Evolutionary conservation across 1,140 invertebrate species (phyloP).

Genomic region (Orchesella cincta): DNA sequence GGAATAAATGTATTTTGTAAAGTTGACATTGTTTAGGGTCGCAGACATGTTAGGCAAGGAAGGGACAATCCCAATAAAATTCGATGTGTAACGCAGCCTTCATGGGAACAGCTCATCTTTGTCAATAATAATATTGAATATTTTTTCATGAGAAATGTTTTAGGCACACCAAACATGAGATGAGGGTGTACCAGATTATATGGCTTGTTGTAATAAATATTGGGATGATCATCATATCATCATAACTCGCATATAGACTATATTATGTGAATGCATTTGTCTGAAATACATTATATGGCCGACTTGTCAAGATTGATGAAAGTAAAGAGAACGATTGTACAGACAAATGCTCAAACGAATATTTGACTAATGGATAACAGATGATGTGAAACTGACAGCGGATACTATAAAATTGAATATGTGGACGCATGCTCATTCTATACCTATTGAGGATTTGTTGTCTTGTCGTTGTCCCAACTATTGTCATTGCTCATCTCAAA

Average conservation of each 20-base stretch:
- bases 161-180: too few species aligned
- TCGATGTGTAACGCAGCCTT: background rate
- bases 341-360: background rate
- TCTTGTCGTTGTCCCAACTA: too few species aligned
- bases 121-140: background rate
- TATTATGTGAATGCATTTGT: background rate
- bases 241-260: background rate
- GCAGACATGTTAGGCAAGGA: background rate
- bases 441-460: too few species aligned
- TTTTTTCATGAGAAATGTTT: conserved; percentile 1
- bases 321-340: background rate
- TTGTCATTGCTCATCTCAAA: too few species aligned
- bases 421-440: too few species aligned
- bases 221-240: background rate
- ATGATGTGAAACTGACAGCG: too few species aligned
- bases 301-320: background rate
- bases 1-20: background rate
- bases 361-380: conserved; percentile 21
- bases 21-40: conserved; percentile 12
- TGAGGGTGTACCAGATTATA: too few species aligned
- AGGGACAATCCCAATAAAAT: background rate
- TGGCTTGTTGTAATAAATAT: too few species aligned
- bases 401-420: too few species aligned
- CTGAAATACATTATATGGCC: background rate
- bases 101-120: conserved; percentile 1